A percentile compares a stretch with the other conserved stretches of the same genome.
phyloP scores from a whole-genome alignment of 2,797 vertebrate genomes.

The Pipistrellus pipistrellus region DNA sequence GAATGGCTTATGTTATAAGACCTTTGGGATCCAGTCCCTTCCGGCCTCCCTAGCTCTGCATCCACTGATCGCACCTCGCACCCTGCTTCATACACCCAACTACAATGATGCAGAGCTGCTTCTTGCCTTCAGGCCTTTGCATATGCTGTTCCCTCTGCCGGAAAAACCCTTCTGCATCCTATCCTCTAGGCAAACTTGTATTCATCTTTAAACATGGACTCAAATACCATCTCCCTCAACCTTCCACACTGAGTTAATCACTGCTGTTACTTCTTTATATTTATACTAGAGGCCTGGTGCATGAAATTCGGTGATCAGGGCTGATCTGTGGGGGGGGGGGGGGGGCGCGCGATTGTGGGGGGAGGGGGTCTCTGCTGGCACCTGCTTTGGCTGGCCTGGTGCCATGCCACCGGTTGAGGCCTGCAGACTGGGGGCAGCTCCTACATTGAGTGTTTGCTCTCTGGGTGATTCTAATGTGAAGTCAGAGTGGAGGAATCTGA shows the following conservation, averaged over 20 bases:
- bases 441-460: no score
- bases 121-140: neutral
- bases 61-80: neutral
- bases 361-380: no score
- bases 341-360: no score
- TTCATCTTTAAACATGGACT: neutral
- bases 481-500: neutral
- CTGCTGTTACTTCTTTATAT: neutral
- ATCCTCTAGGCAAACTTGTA: neutral
- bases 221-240: neutral
- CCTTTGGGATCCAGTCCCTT: neutral
- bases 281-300: neutral
- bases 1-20: neutral
- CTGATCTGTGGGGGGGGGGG: no score
- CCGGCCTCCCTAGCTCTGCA: neutral
- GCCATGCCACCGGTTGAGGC: no score
- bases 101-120: accelerated
- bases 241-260: neutral
- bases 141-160: neutral
- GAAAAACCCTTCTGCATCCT: neutral
- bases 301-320: accelerated
- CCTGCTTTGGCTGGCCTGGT: no score
- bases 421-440: no score
- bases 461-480: neutral
- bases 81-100: neutral